These are phyloP conservation scores for Gisinianus flammeolus DNA, from an alignment of 2,888 invertebrate genomes.

Conservation along the genomic window DNA sequence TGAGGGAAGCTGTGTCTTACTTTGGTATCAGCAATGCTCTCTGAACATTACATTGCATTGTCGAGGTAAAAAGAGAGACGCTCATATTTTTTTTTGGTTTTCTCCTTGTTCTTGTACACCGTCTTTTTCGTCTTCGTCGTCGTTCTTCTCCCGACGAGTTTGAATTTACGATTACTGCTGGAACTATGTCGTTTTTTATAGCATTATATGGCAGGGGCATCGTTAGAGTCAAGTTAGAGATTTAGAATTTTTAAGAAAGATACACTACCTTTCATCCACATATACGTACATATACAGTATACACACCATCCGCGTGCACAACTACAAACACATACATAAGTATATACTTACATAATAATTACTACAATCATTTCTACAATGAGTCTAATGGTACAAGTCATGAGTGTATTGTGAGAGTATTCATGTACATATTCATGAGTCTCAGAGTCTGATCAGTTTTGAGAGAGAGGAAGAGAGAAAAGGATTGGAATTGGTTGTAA, in stretches of 20 bases:
- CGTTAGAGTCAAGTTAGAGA: neutral
- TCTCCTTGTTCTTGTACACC: conserved; percentile 43
- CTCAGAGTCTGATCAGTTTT: neutral
- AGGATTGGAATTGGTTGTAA: too few relatives aligned
- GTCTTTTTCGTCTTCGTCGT: neutral
- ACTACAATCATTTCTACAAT: neutral
- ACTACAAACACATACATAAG: neutral
- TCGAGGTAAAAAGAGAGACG: conserved; percentile 22
- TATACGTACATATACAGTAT: neutral
- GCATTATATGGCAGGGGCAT: conserved; percentile 22
- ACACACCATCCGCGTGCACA: neutral
- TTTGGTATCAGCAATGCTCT: conserved; percentile 9
- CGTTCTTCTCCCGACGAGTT: conserved; percentile 28
- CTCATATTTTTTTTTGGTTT: conserved; percentile 32
- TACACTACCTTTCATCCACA: neutral
- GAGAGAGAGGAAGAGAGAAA: neutral
- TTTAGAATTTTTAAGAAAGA: conserved; percentile 13
- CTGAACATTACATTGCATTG: neutral
- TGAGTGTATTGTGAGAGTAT: too few relatives aligned
- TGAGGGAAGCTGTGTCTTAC: conserved; percentile 41
- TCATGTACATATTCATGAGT: neutral
- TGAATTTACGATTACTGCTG: conserved; percentile 56
- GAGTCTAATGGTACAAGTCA: too few relatives aligned
- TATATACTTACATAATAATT: neutral
- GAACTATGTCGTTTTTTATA: conserved; percentile 56